Conservation (phyloP, 1,140 invertebrate genomes). For the Temnothorax curvispinosus region DNA sequence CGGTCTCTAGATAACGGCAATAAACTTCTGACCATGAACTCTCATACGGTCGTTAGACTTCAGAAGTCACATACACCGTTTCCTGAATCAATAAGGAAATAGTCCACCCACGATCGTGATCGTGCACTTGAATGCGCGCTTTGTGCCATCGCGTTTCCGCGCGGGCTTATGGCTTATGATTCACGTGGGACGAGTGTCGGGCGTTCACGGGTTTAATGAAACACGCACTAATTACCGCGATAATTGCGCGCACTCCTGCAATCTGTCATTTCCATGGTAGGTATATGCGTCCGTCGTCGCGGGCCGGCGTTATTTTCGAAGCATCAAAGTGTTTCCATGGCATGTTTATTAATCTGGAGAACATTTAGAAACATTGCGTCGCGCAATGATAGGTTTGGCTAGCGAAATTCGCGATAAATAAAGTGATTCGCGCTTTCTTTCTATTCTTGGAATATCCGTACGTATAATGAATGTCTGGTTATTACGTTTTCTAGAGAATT, state of each 20-base stretch:
- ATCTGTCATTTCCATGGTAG: neutral
- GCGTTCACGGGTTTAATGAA: conserved; percentile 31
- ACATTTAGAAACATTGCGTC: neutral
- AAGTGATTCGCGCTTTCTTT: neutral
- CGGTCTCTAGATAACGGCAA: neutral
- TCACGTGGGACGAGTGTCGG: neutral
- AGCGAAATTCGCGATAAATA: neutral
- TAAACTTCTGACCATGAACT: conserved; percentile 25
- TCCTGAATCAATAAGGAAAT: conserved; percentile 56
- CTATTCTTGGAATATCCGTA: neutral
- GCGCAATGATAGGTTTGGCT: neutral
- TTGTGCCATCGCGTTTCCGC: neutral
- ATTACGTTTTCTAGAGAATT: neutral
- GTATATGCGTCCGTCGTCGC: no score
- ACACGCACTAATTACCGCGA: conserved; percentile 14
- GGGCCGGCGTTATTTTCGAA: neutral
- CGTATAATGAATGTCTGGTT: neutral
- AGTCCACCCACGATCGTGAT: conserved; percentile 8
- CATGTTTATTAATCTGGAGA: neutral
- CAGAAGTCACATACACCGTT: conserved; percentile 26
- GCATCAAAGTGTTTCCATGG: neutral
- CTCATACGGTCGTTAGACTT: conserved; percentile 5
- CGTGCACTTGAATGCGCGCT: conserved; percentile 36
- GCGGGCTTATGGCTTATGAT: conserved; percentile 2
- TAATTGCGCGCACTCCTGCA: neutral